Conservation (phyloP, 2,888 invertebrate genomes). For the Thera britannica region DNA sequence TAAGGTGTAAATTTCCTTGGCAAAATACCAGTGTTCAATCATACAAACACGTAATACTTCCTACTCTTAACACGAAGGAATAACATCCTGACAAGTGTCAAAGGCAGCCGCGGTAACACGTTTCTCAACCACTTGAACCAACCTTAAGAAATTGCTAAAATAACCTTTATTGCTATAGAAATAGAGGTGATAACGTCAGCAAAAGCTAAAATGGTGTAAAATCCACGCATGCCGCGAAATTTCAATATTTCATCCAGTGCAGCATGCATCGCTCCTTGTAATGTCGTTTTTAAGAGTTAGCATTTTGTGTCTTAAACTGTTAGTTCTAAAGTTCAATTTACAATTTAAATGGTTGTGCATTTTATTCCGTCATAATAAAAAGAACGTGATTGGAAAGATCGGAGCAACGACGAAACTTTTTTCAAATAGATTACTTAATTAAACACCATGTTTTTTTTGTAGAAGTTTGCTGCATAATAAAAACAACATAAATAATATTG, state of each 20-base stretch:
- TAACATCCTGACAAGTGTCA: conserved; percentile 67
- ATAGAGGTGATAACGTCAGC: conserved; percentile 31
- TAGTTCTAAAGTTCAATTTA: conserved; percentile 8
- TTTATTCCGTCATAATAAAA: conserved; percentile 7
- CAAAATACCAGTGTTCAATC: conserved; percentile 28
- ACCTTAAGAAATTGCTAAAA: conserved; percentile 33
- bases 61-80: conserved; percentile 53
- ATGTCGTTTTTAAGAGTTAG: conserved; percentile 5
- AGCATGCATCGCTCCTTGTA: conserved; percentile 54
- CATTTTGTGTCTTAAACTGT: conserved; percentile 8
- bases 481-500: too few species aligned
- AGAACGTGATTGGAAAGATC: conserved; percentile 5
- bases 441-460: too few species aligned
- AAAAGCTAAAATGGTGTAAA: conserved; percentile 39
- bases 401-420: too few species aligned
- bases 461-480: too few species aligned
- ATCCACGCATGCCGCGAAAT: conserved; percentile 56
- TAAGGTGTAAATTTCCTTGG: conserved; percentile 28
- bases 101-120: conserved; percentile 55
- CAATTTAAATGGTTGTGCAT: background rate
- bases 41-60: conserved; percentile 41
- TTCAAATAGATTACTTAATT: background rate
- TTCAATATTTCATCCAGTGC: conserved; percentile 66
- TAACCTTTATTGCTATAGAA: conserved; percentile 27
- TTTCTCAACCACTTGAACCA: conserved; percentile 38